Conservation (phyloP, 2,888 invertebrate species). For the Eristalis intricaria region DNA sequence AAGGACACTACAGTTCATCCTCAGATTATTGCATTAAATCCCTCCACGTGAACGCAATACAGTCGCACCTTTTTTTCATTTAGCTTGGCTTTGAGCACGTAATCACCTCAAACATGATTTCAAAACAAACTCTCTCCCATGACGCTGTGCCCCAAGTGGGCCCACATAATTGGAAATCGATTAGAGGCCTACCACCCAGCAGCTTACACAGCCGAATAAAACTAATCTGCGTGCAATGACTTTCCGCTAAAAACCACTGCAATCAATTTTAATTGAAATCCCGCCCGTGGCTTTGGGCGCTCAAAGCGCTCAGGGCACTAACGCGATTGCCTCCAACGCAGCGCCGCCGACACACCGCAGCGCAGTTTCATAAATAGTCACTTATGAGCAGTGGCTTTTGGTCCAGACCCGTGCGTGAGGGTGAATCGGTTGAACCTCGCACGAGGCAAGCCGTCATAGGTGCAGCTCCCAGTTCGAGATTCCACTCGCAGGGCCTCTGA, state of each 20-base stretch:
- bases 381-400: slow-evolving; percentile 31
- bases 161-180: neutral
- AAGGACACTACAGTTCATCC: too few species aligned
- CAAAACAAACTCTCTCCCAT: neutral
- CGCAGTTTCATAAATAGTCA: slow-evolving; percentile 64
- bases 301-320: neutral
- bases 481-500: neutral
- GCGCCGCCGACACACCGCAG: slow-evolving; percentile 29
- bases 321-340: slow-evolving; percentile 5
- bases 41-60: too few species aligned
- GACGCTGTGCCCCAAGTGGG: neutral
- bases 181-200: neutral
- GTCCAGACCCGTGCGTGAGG: neutral
- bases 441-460: neutral
- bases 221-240: slow-evolving; percentile 52
- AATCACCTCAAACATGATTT: too few species aligned
- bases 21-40: too few species aligned
- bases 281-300: slow-evolving; percentile 53
- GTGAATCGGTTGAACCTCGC: neutral
- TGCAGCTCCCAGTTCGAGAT: neutral
- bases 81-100: too few species aligned
- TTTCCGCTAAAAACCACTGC: slow-evolving; percentile 49
- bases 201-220: slow-evolving; percentile 28
- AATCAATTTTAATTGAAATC: slow-evolving; percentile 69
- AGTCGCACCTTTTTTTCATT: too few species aligned